Base-by-base conservation (phyloP, 2,888 invertebrate genomes). In the Mesodorylaimus sp. region DNA sequence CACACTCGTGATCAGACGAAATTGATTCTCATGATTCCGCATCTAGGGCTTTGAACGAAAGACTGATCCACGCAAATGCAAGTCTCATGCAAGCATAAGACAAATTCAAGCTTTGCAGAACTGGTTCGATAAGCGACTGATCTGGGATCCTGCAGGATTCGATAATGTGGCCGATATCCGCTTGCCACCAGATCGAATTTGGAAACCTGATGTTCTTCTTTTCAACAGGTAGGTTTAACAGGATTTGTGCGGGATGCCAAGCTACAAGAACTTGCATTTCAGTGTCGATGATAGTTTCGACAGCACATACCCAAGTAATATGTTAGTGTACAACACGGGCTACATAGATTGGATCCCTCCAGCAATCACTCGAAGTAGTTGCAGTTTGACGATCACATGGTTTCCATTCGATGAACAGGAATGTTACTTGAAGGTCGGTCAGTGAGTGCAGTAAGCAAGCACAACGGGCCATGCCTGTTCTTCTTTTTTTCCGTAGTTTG, bases 181-280 rank as follows among this genome's bases (percentile, higher is more conserved):
- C 68, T 84, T 97, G 69, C 91, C 93, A 56, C 86, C 91, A 52
- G 82, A 84, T 72, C 79, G 84, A 65, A 76, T 97, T 62, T 97
- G 95, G 97, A 91, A 88, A 73, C 95, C 97, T 57, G 95, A 97
- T 72, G 87, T 97, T 62, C 83, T 97, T 62, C 87, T 97, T 84
- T 97, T 95, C 76, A 97, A 97, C 79, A 95, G 93, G 89, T 88
- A 74, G 71, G 68, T 56, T 23, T 37, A 41, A 32, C 16, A 13
- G 16, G 10, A 32, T 32, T 13, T 10, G 16, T 32, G 32, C 32
- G 16, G n/a, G n/a, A n/a, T n/a, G n/a, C n/a, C n/a, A n/a, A n/a
- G n/a, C n/a, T n/a, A n/a, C n/a, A n/a, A n/a, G n/a, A n/a, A n/a
- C n/a, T n/a, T n/a, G n/a, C n/a, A 13, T 38, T 54, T 23, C 48